These are phyloP conservation scores for Chelidonichthys spinosus DNA, from an alignment of 2,797 vertebrate species.

Conservation along the genomic window DNA sequence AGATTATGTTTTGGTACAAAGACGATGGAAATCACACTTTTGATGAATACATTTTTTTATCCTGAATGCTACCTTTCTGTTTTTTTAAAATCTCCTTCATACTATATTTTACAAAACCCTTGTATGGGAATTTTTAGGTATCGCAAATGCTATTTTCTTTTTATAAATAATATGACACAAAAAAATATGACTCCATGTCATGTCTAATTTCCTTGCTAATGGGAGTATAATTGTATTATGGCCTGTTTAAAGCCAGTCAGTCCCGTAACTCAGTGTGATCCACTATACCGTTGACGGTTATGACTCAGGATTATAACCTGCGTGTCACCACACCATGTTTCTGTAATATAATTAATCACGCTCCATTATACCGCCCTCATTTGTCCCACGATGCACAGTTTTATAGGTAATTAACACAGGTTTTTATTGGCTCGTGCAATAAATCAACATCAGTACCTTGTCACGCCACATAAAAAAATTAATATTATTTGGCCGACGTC, in stretches of 20 bases:
- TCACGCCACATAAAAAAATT: constrained; percentile 26
- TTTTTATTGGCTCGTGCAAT: constrained; percentile 64
- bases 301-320: constrained; percentile 72
- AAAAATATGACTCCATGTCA: constrained; percentile 23
- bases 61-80: background rate
- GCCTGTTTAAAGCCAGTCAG: constrained; percentile 45
- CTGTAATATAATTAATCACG: constrained; percentile 75
- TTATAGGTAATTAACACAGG: constrained; percentile 69
- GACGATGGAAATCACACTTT: background rate
- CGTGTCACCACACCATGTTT: constrained; percentile 58
- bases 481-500: constrained; percentile 49
- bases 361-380: constrained; percentile 70
- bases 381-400: constrained; percentile 68
- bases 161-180: constrained; percentile 28
- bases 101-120: background rate
- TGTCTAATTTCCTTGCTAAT: constrained; percentile 35
- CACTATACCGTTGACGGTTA: constrained; percentile 61
- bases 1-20: background rate
- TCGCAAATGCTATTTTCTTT: background rate
- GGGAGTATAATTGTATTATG: constrained; percentile 34
- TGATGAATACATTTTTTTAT: background rate
- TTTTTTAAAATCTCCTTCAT: background rate
- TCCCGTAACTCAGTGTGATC: constrained; percentile 53
- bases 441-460: constrained; percentile 65
- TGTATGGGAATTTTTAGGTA: background rate